Base-by-base conservation (phyloP, 2,888 invertebrate species). In the Phorcus lineatus region DNA sequence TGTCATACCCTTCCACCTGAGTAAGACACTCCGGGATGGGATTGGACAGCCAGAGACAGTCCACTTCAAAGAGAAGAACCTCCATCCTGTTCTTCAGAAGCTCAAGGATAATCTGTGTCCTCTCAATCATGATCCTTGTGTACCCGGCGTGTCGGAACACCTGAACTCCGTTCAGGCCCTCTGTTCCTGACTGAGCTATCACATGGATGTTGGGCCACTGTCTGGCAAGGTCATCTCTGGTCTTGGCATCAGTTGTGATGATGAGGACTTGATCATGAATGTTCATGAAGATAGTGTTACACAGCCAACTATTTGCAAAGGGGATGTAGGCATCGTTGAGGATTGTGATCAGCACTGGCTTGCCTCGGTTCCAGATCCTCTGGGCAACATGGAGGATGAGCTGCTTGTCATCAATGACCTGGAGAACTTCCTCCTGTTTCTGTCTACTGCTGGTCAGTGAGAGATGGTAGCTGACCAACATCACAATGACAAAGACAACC, bases 61-160 rank as follows among this genome's bases (percentile, higher is more conserved):
- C 90, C 0, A 88, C 88, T 79, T 90, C 90, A 82, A 90, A 90
- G 7, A 88, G 76, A 62, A 88, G 87, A 2, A 88, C 75, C 62
- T 84, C 85, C 28, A 89, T 70, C 19, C 85, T 77, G 16, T 84
- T 78, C 74, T 82, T 76, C 1, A 89, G 66, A 62, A 89, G 81
- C 0, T 80, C 54, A 24, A 84, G 66, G 13, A 88, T 55, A 66
- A 86, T 81, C 74, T 86, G 83, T 13, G 89, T 87, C 52, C 90
- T 81, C 22, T 84, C 76, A 4, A 86, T 82, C 88, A 88, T 88
- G 16, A 90, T 82, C 70, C 84, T 85, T 2, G 88, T 84, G 80
- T 90, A 89, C 0, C 89, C 89, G 0, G 83, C 89, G 55, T 87
- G 83, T 74, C 88, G 88, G 79, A 87, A 90, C 2, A 79, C 81